A percentile compares a stretch with the other conserved stretches of the same genome.
Evolutionary conservation across 2,888 invertebrate genomes (phyloP).

Genomic region (Ophioninae sp.): DNA sequence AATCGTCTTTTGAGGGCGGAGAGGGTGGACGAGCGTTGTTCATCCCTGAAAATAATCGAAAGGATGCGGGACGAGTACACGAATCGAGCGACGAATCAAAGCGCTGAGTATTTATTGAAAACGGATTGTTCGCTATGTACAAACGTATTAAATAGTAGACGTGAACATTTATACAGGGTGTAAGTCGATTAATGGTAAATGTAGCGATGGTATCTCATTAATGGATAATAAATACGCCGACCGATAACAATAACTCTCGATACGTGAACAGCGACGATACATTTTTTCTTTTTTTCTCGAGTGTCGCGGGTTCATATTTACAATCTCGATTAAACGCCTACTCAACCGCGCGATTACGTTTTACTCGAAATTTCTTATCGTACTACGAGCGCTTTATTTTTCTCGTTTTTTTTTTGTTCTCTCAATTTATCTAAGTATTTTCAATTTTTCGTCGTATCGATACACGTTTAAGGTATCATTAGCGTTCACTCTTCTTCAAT

Average conservation of each 20-base stretch:
- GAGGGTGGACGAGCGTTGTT: not conserved
- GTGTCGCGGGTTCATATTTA: constrained; percentile 39
- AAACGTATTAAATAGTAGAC: constrained; percentile 78
- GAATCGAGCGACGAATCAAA: constrained; percentile 70
- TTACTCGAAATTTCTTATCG: constrained; percentile 18
- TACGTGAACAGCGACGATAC: constrained; percentile 57
- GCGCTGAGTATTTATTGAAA: constrained; percentile 78
- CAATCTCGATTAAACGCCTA: constrained; percentile 31
- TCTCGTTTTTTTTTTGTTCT: not conserved
- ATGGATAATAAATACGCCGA: constrained; percentile 66
- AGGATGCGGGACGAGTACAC: constrained; percentile 11
- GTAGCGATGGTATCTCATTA: constrained; percentile 63
- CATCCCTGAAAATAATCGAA: not conserved
- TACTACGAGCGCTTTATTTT: constrained; percentile 5
- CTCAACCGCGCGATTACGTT: not conserved
- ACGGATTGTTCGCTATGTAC: constrained; percentile 74
- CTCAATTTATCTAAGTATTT: constrained; percentile 7
- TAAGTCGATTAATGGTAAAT: constrained; percentile 44
- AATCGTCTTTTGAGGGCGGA: too few relatives aligned
- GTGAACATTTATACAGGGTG: constrained; percentile 76
- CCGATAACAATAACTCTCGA: constrained; percentile 69
- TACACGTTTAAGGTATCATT: not conserved
- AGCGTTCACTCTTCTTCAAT: constrained; percentile 29
- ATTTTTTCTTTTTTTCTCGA: not conserved
- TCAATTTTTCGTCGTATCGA: constrained; percentile 5